These are phyloP conservation scores for Sycophaga agraensis DNA, from an alignment of 1,140 invertebrate genomes.

Conservation along the genomic window DNA sequence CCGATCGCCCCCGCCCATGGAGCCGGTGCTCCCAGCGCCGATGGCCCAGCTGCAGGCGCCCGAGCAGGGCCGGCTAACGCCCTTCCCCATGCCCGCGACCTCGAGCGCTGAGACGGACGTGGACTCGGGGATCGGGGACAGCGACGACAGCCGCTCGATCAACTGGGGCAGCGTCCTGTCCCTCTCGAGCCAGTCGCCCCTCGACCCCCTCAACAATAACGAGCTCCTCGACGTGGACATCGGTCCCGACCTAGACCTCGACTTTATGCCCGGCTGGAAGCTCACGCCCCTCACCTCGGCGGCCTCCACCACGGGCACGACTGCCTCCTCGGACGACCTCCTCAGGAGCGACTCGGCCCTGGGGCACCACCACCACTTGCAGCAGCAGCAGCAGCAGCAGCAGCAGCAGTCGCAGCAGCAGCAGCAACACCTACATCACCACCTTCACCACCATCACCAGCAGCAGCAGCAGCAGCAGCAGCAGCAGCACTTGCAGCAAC, in stretches of 20 bases:
- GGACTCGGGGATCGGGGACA: slow-evolving; percentile 77
- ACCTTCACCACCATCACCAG: slow-evolving; percentile 30
- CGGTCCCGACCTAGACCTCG: slow-evolving; percentile 59
- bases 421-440: slow-evolving; percentile 30
- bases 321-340: neutral
- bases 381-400: slow-evolving; percentile 37
- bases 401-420: slow-evolving; percentile 24
- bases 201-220: slow-evolving; percentile 81
- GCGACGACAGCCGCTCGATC: slow-evolving; percentile 74
- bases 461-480: slow-evolving; percentile 30
- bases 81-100: slow-evolving; percentile 60
- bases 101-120: slow-evolving; percentile 63
- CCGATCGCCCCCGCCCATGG: slow-evolving; percentile 53
- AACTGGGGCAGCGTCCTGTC: slow-evolving; percentile 90
- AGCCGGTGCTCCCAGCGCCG: slow-evolving; percentile 47
- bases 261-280: slow-evolving; percentile 67
- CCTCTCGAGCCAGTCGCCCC: slow-evolving; percentile 78
- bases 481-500: slow-evolving; percentile 26
- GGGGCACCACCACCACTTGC: no score
- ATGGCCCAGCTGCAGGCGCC: slow-evolving; percentile 54
- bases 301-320: neutral
- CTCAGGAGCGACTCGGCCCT: neutral
- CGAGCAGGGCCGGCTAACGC: slow-evolving; percentile 65
- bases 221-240: slow-evolving; percentile 66
- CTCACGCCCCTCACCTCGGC: slow-evolving; percentile 50